These are phyloP conservation scores for Calliphora vomitoria DNA, from an alignment of 2,888 invertebrate genomes.

Conservation along the genomic window DNA sequence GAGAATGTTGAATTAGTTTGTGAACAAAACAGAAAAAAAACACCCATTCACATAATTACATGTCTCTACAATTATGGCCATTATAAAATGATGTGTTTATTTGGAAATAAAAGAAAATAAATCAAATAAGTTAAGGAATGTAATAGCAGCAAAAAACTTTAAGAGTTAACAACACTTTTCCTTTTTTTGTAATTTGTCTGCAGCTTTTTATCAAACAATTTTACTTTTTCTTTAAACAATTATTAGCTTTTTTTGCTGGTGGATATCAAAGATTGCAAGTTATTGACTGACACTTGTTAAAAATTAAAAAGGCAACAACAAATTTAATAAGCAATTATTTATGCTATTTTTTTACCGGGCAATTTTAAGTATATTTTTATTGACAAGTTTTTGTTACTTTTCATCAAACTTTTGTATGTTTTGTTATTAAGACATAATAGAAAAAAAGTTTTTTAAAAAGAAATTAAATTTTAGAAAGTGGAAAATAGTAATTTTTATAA, in stretches of 20 bases:
- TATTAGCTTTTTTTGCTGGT: not conserved
- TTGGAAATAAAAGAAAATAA: constrained; percentile 19
- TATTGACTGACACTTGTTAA: not conserved
- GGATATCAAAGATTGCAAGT: constrained; percentile 6
- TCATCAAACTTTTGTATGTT: not conserved
- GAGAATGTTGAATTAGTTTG: constrained; percentile 14
- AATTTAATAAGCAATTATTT: constrained; percentile 45
- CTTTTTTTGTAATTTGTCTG: constrained; percentile 1
- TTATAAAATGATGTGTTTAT: constrained; percentile 18
- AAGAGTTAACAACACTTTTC: constrained; percentile 12
- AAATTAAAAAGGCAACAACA: not conserved
- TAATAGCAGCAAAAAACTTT: not conserved
- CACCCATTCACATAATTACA: constrained; percentile 9
- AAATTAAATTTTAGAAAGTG: constrained; percentile 49
- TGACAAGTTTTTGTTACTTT: not conserved
- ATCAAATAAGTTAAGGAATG: constrained; percentile 3
- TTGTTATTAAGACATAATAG: not conserved
- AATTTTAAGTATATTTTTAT: constrained; percentile 28
- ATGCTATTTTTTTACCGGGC: not conserved
- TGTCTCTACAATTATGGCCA: constrained; percentile 32
- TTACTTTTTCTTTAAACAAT: constrained; percentile 47
- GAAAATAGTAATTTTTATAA: not conserved
- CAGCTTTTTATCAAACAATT: constrained; percentile 35
- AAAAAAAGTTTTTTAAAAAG: not conserved
- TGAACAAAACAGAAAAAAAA: not conserved